Conservation (phyloP, 1,140 invertebrate genomes). For the Leptinotarsa undecemlineata region DNA sequence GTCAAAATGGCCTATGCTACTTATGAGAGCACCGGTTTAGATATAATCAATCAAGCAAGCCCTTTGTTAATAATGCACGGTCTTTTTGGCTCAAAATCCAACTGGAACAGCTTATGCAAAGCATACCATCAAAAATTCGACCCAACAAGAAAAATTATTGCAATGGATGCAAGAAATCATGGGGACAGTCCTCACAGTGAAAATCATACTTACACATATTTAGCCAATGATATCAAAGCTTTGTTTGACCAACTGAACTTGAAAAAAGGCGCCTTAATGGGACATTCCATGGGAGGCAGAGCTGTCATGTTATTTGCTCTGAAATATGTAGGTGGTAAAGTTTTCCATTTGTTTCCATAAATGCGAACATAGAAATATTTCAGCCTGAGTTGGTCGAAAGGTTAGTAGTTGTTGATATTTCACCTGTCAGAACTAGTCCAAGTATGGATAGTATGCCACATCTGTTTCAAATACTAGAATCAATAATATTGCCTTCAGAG, state of each 20-base stretch:
- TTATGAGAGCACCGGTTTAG: conserved; percentile 58
- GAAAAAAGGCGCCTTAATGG: conserved; percentile 70
- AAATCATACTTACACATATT: conserved; percentile 70
- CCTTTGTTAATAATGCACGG: conserved; percentile 86
- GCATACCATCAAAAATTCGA: conserved; percentile 67
- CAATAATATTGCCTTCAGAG: conserved; percentile 61
- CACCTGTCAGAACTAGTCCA: conserved; percentile 69
- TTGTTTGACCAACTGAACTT: conserved; percentile 67
- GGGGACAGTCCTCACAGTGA: conserved; percentile 82
- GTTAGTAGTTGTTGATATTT: conserved; percentile 82
- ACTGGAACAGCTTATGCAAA: conserved; percentile 83
- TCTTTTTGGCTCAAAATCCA: conserved; percentile 81
- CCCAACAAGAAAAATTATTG: conserved; percentile 67
- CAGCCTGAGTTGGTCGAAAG: conserved; percentile 80
- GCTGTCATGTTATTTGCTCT: conserved; percentile 80
- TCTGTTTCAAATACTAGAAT: conserved; percentile 38
- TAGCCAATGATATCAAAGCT: conserved; percentile 73
- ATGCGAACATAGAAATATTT: conserved; percentile 44
- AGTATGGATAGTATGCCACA: conserved; percentile 65
- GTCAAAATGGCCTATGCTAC: conserved; percentile 64
- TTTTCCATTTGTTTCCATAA: background rate
- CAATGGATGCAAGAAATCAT: conserved; percentile 88
- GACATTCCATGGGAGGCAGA: conserved; percentile 91
- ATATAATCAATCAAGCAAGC: conserved; percentile 42
- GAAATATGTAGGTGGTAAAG: conserved; percentile 44